Conservation (phyloP, 2,797 vertebrate genomes). For the Chromobotia macracanthus region DNA sequence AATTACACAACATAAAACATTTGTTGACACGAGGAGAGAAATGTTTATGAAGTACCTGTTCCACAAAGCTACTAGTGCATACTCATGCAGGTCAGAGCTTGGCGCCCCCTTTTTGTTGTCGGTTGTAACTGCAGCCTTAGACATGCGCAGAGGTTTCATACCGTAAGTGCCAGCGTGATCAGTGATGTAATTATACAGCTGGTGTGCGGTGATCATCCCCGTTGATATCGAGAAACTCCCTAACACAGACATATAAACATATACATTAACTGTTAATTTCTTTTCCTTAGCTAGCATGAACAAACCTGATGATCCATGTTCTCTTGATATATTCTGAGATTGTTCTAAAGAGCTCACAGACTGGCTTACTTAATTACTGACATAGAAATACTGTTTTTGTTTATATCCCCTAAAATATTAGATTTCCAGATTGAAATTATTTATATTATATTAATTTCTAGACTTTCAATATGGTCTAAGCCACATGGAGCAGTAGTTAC, state of each 20-base stretch:
- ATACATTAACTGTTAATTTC: no score
- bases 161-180: slow-evolving; percentile 94
- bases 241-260: slow-evolving; percentile 59
- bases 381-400: neutral
- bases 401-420: no score
- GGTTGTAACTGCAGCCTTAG: slow-evolving; percentile 70
- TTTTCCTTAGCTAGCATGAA: no score
- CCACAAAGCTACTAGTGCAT: slow-evolving; percentile 94
- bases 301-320: no score
- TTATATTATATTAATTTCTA: no score
- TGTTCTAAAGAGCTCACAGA: no score
- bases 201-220: slow-evolving; percentile 94
- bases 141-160: slow-evolving; percentile 97
- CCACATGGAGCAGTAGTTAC: neutral
- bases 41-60: slow-evolving; percentile 81
- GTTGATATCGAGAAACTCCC: slow-evolving; percentile 89
- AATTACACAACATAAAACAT: neutral
- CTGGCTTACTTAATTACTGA: no score
- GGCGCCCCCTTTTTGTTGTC: slow-evolving; percentile 84
- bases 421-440: no score
- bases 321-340: no score
- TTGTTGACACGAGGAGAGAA: neutral
- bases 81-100: slow-evolving; percentile 87
- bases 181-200: slow-evolving; percentile 97
- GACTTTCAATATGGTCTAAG: no score